Conservation (phyloP, 2,797 vertebrate genomes). For the Acanthopagrus latus region DNA sequence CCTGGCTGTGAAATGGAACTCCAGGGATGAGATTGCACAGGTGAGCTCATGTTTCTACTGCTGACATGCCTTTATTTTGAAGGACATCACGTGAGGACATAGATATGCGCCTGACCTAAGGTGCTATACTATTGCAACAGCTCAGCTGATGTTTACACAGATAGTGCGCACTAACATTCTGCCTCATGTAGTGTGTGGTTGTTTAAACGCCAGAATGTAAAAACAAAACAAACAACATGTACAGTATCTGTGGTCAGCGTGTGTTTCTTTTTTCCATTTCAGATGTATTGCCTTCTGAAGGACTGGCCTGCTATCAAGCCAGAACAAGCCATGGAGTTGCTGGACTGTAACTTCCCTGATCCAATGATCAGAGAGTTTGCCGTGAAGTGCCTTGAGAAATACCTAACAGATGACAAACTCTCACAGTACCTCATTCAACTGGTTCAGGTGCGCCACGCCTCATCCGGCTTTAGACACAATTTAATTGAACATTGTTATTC, state of each 20-base stretch:
- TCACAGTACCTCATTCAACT: conserved; percentile 99
- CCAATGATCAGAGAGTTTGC: conserved; percentile 97
- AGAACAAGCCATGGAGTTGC: conserved; percentile 98
- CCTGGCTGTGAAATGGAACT: conserved; percentile 99
- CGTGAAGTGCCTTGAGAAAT: conserved; percentile 97
- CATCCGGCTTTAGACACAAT: not conserved
- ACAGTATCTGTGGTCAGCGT: not conserved
- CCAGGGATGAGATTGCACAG: conserved; percentile 98
- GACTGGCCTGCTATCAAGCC: conserved; percentile 98
- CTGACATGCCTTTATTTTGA: conserved; percentile 39
- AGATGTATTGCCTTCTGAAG: conserved; percentile 99
- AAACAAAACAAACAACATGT: not conserved
- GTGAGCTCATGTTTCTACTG: conserved; percentile 77
- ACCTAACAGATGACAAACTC: conserved; percentile 97
- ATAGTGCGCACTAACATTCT: not conserved
- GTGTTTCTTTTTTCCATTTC: conserved; percentile 7
- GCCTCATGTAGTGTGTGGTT: not conserved
- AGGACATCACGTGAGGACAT: conserved; percentile 8
- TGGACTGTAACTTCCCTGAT: conserved; percentile 99
- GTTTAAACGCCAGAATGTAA: not conserved
- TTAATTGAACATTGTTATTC: not conserved
- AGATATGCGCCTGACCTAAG: not conserved
- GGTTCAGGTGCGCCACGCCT: conserved; percentile 90
- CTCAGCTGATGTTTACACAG: conserved; percentile 27
- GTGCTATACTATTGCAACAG: conserved; percentile 3